A percentile compares a stretch with the other conserved stretches of the same genome.
phyloP scores from a whole-genome alignment of 2,797 vertebrate genomes.

The Allobates femoralis region DNA sequence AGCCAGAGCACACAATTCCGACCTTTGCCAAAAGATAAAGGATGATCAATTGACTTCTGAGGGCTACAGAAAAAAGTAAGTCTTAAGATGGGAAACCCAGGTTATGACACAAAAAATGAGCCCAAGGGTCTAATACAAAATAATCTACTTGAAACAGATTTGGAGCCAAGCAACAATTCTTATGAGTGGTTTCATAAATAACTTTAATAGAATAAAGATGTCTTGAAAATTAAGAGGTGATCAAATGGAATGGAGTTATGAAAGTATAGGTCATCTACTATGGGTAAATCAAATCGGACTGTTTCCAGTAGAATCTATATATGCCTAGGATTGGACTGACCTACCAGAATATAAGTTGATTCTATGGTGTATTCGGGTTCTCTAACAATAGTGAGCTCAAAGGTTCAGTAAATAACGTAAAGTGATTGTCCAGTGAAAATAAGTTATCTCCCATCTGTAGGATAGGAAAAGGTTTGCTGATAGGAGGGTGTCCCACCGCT shows the following conservation, averaged over 20 bases:
- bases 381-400: background rate
- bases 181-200: too few relatives aligned
- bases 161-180: too few relatives aligned
- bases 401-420: background rate
- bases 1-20: background rate
- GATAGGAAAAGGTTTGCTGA: too few relatives aligned
- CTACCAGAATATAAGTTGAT: background rate
- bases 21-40: constrained; percentile 69
- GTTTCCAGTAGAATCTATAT: background rate
- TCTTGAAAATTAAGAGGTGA: too few relatives aligned
- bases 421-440: too few relatives aligned
- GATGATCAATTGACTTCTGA: constrained; percentile 78
- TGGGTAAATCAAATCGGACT: background rate
- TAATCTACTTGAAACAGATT: too few relatives aligned
- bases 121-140: too few relatives aligned
- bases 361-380: too few relatives aligned
- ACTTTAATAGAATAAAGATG: too few relatives aligned
- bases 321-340: background rate
- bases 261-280: background rate
- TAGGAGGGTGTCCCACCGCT: too few relatives aligned
- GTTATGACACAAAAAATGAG: background rate
- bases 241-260: background rate
- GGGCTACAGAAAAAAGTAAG: constrained; percentile 83
- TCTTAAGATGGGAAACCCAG: background rate
- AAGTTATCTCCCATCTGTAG: too few relatives aligned